Percentiles rank a stretch among this genome's conserved stretches.
These are phyloP conservation scores for Zoroaster sp. DNA, from an alignment of 53 echinoderm and acorn worm genomes.

Conservation along the genomic window DNA sequence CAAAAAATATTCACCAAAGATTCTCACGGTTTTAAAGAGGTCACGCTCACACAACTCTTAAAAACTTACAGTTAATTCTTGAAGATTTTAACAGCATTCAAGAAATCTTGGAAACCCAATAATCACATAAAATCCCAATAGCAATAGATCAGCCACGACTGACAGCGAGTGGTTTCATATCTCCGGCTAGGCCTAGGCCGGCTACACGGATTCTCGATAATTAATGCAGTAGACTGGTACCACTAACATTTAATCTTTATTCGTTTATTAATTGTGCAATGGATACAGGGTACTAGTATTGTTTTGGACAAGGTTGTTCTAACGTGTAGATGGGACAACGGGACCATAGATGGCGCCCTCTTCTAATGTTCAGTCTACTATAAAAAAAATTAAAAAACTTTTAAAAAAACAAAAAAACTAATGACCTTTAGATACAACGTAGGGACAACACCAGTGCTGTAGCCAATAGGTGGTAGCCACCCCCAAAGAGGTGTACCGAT, in stretches of 20 bases:
- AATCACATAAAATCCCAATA: background rate
- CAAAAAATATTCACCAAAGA: too few species aligned
- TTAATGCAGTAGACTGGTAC: constrained; percentile 28
- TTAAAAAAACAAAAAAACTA: too few species aligned
- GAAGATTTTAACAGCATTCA: background rate
- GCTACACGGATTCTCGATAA: background rate
- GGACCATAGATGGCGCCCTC: too few species aligned
- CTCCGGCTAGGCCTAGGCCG: background rate
- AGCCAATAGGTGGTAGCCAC: too few species aligned
- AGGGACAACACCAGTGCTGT: too few species aligned
- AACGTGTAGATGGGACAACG: constrained; percentile 60
- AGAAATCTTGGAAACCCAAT: background rate
- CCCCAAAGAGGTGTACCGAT: too few species aligned
- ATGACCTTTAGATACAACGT: too few species aligned
- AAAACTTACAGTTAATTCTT: too few species aligned
- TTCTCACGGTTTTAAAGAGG: too few species aligned
- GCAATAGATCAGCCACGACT: background rate
- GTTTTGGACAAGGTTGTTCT: background rate
- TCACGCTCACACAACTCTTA: too few species aligned
- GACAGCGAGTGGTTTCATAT: background rate
- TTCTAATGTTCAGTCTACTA: too few species aligned
- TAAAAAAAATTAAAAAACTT: too few species aligned
- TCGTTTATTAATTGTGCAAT: background rate
- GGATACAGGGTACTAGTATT: constrained; percentile 23
- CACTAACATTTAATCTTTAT: background rate